Base-by-base conservation (phyloP, 2,888 invertebrate genomes). In the Trichogramma dendrolimi region DNA sequence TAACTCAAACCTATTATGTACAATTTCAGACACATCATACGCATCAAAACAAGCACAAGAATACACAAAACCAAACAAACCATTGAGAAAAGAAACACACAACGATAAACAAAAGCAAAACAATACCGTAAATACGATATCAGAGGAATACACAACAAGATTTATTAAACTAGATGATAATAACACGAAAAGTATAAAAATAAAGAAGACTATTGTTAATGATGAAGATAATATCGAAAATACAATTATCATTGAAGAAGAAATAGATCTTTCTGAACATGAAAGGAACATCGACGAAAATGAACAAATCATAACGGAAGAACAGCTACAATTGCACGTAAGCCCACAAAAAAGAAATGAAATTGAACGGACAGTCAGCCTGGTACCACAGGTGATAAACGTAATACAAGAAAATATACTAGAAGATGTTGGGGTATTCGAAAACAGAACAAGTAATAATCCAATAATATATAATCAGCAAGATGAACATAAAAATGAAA, bases 21-120 rank as follows among this genome's bases (percentile, higher is more conserved):
- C 74, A 72, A 76, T 79, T 79, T 77, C 78, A 79, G 78, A 78
- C 78, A 77, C 73, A 61, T 75, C 74, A 74, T 75, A 76, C 75
- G 75, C 68, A 73, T 69, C 73, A 72, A 73, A 70, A 65, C 72
- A 72, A 73, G 71, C 72, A 72, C 73, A 77, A 70, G 67, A 74
- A 66, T 71, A 66, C 63, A 74, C 71, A 71, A 69, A 69, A 76
- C 71, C 67, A 70, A 71, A 77, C 73, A 75, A 69, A 68, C 70
- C 64, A 69, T 70, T 72, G 76, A 75, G 76, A 71, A 73, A 73
- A 68, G 58, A 69, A 60, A 67, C 68, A 44, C 67, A 69, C 60
- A 70, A 68, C 67, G 71, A 68, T 71, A 71, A 71, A 67, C 70
- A 71, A 69, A 66, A 64, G 59, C 68, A 67, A 60, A 63, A 66